These are phyloP conservation scores for Pecten maximus DNA, from an alignment of 2,888 invertebrate genomes.

Conservation along the genomic window DNA sequence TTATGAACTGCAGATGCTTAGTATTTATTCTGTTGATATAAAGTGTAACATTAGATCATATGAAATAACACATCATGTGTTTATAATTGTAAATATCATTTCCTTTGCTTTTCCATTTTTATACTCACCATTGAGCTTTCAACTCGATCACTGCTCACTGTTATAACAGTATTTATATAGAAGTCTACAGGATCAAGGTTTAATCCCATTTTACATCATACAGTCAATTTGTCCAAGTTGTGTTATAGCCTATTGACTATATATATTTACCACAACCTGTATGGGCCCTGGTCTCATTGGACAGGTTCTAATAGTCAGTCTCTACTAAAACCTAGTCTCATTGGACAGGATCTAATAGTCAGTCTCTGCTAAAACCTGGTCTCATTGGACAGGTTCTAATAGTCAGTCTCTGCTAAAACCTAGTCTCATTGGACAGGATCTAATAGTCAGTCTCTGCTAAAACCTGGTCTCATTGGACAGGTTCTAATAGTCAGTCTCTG, in stretches of 20 bases:
- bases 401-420: neutral
- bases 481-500: too few species aligned
- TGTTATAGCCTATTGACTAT: too few species aligned
- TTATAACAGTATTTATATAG: neutral
- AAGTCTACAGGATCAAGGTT: neutral
- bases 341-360: neutral
- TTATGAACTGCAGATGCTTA: too few species aligned
- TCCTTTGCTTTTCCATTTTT: neutral
- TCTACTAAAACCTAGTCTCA: neutral
- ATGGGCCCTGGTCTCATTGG: too few species aligned
- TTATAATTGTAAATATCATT: neutral
- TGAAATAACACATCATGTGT: neutral
- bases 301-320: too few species aligned
- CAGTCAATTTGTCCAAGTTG: too few species aligned
- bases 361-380: too few species aligned
- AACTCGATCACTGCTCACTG: neutral
- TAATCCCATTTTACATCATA: neutral
- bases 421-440: neutral
- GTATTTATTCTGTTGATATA: neutral
- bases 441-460: neutral
- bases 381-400: too few species aligned
- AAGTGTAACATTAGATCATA: neutral
- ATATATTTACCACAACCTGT: too few species aligned
- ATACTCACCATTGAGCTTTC: constrained; percentile 19
- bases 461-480: too few species aligned